Percentiles rank a stretch among this genome's conserved stretches.
phyloP scores from a whole-genome alignment of 1,140 invertebrate genomes.

The Nomia melanderi region DNA sequence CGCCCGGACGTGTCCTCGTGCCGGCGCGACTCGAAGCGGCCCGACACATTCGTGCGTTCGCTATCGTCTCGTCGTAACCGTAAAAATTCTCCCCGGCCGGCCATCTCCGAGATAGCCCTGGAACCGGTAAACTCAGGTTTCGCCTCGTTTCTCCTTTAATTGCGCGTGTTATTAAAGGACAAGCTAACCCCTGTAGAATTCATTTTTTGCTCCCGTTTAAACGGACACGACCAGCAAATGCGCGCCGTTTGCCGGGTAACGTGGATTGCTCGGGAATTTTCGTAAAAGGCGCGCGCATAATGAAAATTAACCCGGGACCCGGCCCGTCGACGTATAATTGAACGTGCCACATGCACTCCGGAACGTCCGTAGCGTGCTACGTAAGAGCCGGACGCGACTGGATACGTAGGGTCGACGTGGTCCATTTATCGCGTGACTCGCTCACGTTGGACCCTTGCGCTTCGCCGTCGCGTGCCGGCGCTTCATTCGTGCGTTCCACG shows the following conservation, averaged over 20 bases:
- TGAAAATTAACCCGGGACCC: constrained; percentile 55
- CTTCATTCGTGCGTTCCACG: too few relatives aligned
- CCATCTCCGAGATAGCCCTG: not conserved
- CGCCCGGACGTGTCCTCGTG: too few relatives aligned
- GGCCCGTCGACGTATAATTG: not conserved
- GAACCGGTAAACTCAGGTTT: not conserved
- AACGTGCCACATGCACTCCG: constrained; percentile 12
- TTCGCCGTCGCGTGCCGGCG: too few relatives aligned
- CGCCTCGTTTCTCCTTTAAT: constrained; percentile 33
- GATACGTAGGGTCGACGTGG: too few relatives aligned
- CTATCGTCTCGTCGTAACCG: too few relatives aligned
- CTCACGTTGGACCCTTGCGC: too few relatives aligned
- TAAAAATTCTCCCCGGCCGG: not conserved
- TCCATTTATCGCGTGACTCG: too few relatives aligned
- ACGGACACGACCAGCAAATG: not conserved
- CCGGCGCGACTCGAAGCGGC: not conserved
- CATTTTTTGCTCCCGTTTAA: not conserved
- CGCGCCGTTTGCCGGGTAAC: not conserved
- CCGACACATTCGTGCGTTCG: not conserved
- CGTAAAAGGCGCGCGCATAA: constrained; percentile 43
- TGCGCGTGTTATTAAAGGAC: constrained; percentile 19
- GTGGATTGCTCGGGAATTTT: constrained; percentile 4
- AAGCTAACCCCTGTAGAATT: too few relatives aligned
- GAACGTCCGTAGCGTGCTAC: not conserved
- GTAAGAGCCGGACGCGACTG: not conserved